Conservation (phyloP, 1,140 invertebrate species). For the Carposina sasakii region DNA sequence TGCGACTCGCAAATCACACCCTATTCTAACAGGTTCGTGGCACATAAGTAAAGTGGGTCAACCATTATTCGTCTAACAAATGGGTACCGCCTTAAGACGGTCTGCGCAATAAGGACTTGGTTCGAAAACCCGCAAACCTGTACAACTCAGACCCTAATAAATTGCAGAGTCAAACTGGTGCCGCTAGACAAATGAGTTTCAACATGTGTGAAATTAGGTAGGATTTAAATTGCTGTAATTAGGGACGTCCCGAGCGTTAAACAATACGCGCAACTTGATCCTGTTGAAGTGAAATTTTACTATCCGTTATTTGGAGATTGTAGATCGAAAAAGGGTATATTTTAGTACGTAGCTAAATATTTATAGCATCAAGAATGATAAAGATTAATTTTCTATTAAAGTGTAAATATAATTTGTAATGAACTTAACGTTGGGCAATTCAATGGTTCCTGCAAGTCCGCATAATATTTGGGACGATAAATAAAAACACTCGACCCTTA, state of each 20-base stretch:
- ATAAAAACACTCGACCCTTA: conserved; percentile 34
- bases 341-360: no score
- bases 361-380: no score
- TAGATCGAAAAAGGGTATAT: no score
- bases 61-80: conserved; percentile 68
- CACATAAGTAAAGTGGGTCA: conserved; percentile 59
- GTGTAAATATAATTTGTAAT: no score
- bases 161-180: conserved; percentile 65
- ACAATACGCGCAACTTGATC: no score
- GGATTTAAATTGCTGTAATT: background rate
- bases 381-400: no score
- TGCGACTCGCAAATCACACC: conserved; percentile 48
- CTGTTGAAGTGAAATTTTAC: no score
- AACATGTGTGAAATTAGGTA: conserved; percentile 44
- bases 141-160: conserved; percentile 71
- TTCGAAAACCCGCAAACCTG: conserved; percentile 62
- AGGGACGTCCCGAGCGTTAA: no score
- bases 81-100: conserved; percentile 54
- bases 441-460: no score
- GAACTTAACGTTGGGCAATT: no score
- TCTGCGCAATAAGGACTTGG: conserved; percentile 62
- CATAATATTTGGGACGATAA: conserved; percentile 21
- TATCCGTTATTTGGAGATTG: no score
- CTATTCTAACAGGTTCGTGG: conserved; percentile 34
- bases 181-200: conserved; percentile 66